A percentile compares a stretch with the other conserved stretches of the same genome.
phyloP scores from a whole-genome alignment of 2,113 vertebrate species.

The Myotis davidii region DNA sequence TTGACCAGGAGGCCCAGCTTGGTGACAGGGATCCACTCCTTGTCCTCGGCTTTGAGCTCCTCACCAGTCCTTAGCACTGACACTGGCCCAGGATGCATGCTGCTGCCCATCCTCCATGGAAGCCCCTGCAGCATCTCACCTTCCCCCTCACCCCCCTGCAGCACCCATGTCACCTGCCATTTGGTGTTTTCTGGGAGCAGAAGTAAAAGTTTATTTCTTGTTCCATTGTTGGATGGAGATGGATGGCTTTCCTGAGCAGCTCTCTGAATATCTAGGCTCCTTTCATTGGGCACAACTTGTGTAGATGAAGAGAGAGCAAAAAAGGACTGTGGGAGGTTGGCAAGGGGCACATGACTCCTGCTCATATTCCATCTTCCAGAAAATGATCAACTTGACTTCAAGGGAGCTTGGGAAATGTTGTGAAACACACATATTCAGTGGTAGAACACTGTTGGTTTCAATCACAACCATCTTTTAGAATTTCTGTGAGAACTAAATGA shows the following conservation, averaged over 20 bases:
- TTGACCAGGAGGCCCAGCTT: background rate
- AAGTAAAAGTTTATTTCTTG: background rate
- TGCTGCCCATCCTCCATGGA: background rate
- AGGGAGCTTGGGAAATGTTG: background rate
- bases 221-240: background rate
- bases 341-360: background rate
- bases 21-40: background rate
- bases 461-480: background rate
- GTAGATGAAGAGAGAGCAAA: background rate
- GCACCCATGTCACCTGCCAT: background rate
- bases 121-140: background rate
- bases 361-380: background rate
- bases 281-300: background rate
- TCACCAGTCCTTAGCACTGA: no score
- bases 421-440: background rate
- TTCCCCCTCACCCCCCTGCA: background rate
- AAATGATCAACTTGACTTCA: background rate
- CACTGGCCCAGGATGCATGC: background rate
- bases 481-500: background rate
- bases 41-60: background rate
- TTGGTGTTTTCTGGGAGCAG: background rate
- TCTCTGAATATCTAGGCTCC: background rate
- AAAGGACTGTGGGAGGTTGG: background rate
- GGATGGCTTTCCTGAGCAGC: background rate
- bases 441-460: background rate